These are phyloP conservation scores for Bicyclus anynana DNA, from an alignment of 1,140 invertebrate genomes.

Conservation along the genomic window DNA sequence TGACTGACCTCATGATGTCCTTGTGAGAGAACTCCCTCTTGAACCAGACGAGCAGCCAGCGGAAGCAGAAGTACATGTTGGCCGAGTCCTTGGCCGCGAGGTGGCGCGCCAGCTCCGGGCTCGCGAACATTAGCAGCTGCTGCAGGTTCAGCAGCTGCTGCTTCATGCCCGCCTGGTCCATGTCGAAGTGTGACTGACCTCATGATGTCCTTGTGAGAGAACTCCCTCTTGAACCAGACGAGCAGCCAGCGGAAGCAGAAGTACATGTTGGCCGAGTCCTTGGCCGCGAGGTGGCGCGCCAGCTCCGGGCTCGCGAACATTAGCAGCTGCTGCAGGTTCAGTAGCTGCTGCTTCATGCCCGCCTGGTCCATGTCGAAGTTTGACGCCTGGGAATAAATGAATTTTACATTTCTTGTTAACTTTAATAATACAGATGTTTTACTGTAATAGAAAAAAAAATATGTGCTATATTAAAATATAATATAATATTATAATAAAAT, in stretches of 20 bases:
- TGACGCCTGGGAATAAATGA: constrained; percentile 78
- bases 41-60: constrained; percentile 91
- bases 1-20: constrained; percentile 82
- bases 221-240: constrained; percentile 91
- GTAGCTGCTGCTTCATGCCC: constrained; percentile 96
- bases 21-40: constrained; percentile 87
- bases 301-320: constrained; percentile 90
- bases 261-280: constrained; percentile 98
- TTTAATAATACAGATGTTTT: no score
- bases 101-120: constrained; percentile 92
- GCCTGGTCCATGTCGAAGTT: constrained; percentile 99
- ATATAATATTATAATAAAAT: no score
- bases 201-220: constrained; percentile 86
- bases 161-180: no score
- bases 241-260: constrained; percentile 98
- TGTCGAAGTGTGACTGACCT: constrained; percentile 61
- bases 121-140: constrained; percentile 87
- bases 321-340: constrained; percentile 89
- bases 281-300: constrained; percentile 90
- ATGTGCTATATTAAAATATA: no score
- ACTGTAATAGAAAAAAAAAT: no score
- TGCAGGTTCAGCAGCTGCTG: constrained; percentile 92
- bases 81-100: constrained; percentile 94
- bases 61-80: constrained; percentile 99
- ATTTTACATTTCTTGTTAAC: no score